Base-by-base conservation (phyloP, 2,113 vertebrate species). In the Gambusia holbrooki region DNA sequence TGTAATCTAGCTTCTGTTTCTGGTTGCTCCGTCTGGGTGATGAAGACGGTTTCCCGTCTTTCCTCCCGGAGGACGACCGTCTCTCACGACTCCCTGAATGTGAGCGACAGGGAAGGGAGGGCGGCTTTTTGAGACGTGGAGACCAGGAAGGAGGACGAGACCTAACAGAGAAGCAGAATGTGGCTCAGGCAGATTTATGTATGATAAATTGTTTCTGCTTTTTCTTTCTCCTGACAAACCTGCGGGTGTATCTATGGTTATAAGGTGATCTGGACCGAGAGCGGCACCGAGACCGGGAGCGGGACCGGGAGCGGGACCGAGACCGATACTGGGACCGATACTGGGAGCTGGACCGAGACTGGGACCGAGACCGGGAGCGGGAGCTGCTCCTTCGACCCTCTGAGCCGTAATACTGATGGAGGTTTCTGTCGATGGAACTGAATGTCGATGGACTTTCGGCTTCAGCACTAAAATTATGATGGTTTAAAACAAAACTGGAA, bases 261-360 rank as follows among this genome's bases (percentile, higher is more conserved):
- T 37, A n/a, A 0, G 48, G 75, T 0, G 86, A 90, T 15, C 10
- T 40, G 1, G 88, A 84, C 25, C 5, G 63, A 13, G 35, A 37
- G 9, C 10, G 10, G 10, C 10, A 37, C n/a, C 73, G 81, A 29
- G 94, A 94, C 0, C 6, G 33, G 1, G 33, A 33, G 6, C 73
- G 81, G 1, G 88, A 84, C 25, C 5, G 63, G 11, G 35, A 37
- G 9, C 10, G 35, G 9, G 35, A 35, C n/a, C 74, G 81, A 29
- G 94, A 94, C 0, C 7, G 42, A 1, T 86, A 87, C 0, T 85
- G 10, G 33, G 40, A 37, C n/a, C 73, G 81, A 29, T 94, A 94
- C 0, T 1, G 33, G 1, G 33, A 33, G 6, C 10, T 9, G 9
- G 35, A 35, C n/a, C 7, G 42, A 1, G 88, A 87, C 0, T 85